Base-by-base conservation (phyloP, 1,140 invertebrate species). In the Eufriesea mexicana region DNA sequence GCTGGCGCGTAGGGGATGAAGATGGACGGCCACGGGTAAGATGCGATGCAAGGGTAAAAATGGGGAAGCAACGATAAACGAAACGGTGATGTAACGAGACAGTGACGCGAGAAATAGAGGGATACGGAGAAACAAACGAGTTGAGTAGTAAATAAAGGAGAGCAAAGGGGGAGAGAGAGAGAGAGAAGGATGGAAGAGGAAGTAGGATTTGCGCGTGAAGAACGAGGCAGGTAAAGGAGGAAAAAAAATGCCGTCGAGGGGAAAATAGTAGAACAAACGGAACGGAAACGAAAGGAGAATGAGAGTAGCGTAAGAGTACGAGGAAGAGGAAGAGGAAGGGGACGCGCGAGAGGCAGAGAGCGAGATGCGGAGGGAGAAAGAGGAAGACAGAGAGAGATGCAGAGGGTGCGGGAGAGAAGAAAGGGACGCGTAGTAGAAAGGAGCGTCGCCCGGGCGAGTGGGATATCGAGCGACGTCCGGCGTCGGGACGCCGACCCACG, bases 401-500 rank as follows among this genome's bases (percentile, higher is more conserved):
- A n/a, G n/a, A n/a, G n/a, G 28, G 7, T 6, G 57, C 42, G 20
- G 42, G 72, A 28, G 66, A 23, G 16, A 42, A 61, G 59, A 64
- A 49, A 77, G 70, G 73, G 51, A 64, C 77, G 72, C 77, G 78
- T 82, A 70, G 80, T 84, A 83, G 77, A 84, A 86, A 89, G 84
- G 87, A 90, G 86, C 90, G 87, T 87, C 83, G 90, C 89, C 90
- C 87, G 89, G 89, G 87, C 90, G 86, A 90, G 86, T 86, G 84
- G 85, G 84, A 88, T 90, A 91, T 90, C 90, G 90, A 91, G 84
- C 90, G 86, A 85, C 90, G 89, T 77, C 82, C 84, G 74, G 71
- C 87, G 86, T 89, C 87, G 87, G 85, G 85, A 90, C 86, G 89
- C 83, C 86, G 89, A 89, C 88, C 89, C 86, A 89, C 86, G 90